Percentiles rank a stretch among this genome's conserved stretches.
Conservation (phyloP, 2,888 invertebrate genomes). For the Zaprionus lineosus region DNA sequence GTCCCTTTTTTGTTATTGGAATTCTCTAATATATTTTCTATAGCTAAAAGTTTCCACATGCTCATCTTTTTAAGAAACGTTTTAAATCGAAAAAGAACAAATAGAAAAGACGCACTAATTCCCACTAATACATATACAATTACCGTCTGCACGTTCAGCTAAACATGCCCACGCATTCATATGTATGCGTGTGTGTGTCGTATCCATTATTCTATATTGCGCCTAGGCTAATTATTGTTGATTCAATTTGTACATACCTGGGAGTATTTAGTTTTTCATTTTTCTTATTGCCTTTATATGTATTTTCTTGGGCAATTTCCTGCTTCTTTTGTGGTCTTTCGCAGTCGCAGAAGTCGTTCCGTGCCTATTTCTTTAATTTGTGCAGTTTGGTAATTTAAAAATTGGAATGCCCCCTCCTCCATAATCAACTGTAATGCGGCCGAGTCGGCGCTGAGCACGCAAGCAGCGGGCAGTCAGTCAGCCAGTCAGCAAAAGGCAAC, state of each 20-base stretch:
- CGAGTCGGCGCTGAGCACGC: conserved; percentile 66
- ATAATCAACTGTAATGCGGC: conserved; percentile 74
- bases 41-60: too few relatives aligned
- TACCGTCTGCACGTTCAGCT: too few relatives aligned
- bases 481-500: conserved; percentile 35
- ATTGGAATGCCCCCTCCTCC: conserved; percentile 56
- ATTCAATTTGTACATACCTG: conserved; percentile 46
- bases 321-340: conserved; percentile 35
- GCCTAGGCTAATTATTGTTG: conserved; percentile 48
- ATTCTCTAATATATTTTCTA: too few relatives aligned
- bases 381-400: conserved; percentile 74
- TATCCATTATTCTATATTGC: conserved; percentile 3
- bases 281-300: too few relatives aligned
- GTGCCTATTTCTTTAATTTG: conserved; percentile 66
- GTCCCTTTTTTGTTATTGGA: conserved; percentile 14
- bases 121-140: too few relatives aligned
- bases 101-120: too few relatives aligned
- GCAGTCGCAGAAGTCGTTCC: conserved; percentile 11
- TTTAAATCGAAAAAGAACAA: too few relatives aligned
- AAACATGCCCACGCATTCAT: too few relatives aligned
- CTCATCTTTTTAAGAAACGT: too few relatives aligned
- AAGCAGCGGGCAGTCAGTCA: conserved; percentile 44
- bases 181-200: background rate
- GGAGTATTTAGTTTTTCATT: background rate
- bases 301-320: conserved; percentile 63